Evolutionary conservation across 1,140 invertebrate species (phyloP), one percentile per base, ranked within the genome.

Genomic region (Bacillus rossius): DNA sequence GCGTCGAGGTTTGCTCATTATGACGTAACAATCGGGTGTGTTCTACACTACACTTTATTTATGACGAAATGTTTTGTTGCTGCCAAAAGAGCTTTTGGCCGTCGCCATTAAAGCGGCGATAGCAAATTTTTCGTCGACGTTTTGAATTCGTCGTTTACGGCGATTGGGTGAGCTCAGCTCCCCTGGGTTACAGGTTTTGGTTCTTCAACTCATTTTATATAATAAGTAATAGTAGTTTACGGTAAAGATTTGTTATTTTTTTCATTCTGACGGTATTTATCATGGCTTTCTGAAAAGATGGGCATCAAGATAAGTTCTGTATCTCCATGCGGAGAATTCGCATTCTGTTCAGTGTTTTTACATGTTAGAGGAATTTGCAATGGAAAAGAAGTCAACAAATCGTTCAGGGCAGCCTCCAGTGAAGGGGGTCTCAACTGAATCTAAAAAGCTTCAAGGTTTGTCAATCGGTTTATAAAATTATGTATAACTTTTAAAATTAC

Each of bases 281-380:
- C 83, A 89, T 88, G 86, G 85, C 84, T 86, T 87, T 82, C 81
- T 89, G 68, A 78, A 87, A 80, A 64, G 52, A 88, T 88, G 86
- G 75, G 75, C 71, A 72, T 82, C 79, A 81, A 81, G 73, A 75
- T 79, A 76, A 70, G 71, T 73, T 76, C 76, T 71, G 75, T 79
- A 78, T 82, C 85, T 86, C 83, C 83, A 78, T 77, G 79, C 79
- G 85, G 84, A 86, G 84, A 82, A 77, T 75, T 78, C 70, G 64
- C 73, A 69, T 76, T 75, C 75, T 73, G 70, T 72, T 65, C 67
- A 61, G 64, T 62, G 61, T 66, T 64, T 54, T 64, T 75, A 73
- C 67, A 76, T 74, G 68, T 69, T 68, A 69, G 71, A 74, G 57
- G 78, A 75, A 56, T 59, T 62, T 59, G 84, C 75, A 71, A 89